Percentiles rank a stretch among this genome's conserved stretches.
These are phyloP conservation scores for Catharus ustulatus DNA, from an alignment of 2,797 vertebrate species.

Conservation along the genomic window DNA sequence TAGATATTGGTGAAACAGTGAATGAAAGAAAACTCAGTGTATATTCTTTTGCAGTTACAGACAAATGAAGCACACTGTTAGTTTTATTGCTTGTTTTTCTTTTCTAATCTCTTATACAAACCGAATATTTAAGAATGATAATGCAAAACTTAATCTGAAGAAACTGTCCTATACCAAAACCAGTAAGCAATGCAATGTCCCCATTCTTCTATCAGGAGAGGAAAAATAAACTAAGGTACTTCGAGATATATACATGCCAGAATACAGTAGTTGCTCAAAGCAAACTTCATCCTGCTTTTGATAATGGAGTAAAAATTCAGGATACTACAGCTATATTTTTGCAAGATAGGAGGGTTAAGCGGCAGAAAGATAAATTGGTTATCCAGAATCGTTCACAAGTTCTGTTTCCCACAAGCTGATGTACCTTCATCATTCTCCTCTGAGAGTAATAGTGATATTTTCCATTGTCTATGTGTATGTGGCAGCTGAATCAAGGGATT, in stretches of 20 bases:
- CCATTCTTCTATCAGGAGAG: neutral
- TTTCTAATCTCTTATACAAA: neutral
- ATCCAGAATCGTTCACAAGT: neutral
- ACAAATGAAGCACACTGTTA: neutral
- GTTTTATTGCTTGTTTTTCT: neutral
- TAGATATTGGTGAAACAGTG: neutral
- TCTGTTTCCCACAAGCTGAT: neutral
- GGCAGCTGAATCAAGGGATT: constrained; percentile 5
- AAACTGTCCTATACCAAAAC: neutral
- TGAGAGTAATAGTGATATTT: constrained; percentile 15
- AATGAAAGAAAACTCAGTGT: neutral
- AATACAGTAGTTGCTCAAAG: neutral
- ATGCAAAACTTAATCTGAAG: neutral
- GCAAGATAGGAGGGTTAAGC: neutral
- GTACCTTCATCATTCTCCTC: constrained; percentile 7
- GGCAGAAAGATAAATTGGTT: constrained; percentile 23
- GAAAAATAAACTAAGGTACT: neutral
- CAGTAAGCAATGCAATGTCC: neutral
- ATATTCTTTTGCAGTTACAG: neutral
- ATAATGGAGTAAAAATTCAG: neutral
- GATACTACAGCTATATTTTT: neutral
- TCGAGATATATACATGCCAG: neutral
- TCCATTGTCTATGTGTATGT: neutral
- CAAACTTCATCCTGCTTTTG: neutral
- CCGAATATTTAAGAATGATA: neutral